phyloP scores from a whole-genome alignment of 2,888 invertebrate genomes.

The Neocrepidodera transversa region DNA sequence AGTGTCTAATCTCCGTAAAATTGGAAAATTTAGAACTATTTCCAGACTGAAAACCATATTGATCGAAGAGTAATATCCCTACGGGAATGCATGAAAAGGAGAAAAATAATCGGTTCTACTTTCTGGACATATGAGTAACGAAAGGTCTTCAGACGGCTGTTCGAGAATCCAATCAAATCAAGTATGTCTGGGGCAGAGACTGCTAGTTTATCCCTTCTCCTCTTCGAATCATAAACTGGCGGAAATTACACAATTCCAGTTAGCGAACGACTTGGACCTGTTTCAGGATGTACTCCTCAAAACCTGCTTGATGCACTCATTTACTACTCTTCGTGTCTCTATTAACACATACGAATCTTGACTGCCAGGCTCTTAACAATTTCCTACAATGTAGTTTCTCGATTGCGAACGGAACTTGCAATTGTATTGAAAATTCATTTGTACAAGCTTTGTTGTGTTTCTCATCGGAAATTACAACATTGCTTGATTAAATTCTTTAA shows the following conservation, averaged over 20 bases:
- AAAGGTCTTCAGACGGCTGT: slow-evolving; percentile 53
- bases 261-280: slow-evolving; percentile 53
- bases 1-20: slow-evolving; percentile 17
- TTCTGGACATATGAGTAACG: slow-evolving; percentile 23
- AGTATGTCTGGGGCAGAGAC: slow-evolving; percentile 53
- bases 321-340: slow-evolving; percentile 44
- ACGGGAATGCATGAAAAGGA: slow-evolving; percentile 35
- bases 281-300: slow-evolving; percentile 48
- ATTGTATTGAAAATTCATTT: slow-evolving; percentile 23
- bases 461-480: neutral
- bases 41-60: slow-evolving; percentile 5
- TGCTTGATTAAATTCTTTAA: no score
- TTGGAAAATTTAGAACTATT: slow-evolving; percentile 15
- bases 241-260: slow-evolving; percentile 58
- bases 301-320: slow-evolving; percentile 47
- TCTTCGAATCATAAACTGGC: slow-evolving; percentile 53
- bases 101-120: slow-evolving; percentile 23
- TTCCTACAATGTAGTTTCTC: slow-evolving; percentile 28
- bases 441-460: neutral
- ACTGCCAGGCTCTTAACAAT: slow-evolving; percentile 32
- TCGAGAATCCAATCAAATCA: slow-evolving; percentile 58
- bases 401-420: slow-evolving; percentile 15
- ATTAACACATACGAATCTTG: slow-evolving; percentile 46
- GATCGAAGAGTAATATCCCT: slow-evolving; percentile 37
- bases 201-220: slow-evolving; percentile 48